Conservation (phyloP, 2,113 vertebrate genomes). For the Xyliphius kryptos region DNA sequence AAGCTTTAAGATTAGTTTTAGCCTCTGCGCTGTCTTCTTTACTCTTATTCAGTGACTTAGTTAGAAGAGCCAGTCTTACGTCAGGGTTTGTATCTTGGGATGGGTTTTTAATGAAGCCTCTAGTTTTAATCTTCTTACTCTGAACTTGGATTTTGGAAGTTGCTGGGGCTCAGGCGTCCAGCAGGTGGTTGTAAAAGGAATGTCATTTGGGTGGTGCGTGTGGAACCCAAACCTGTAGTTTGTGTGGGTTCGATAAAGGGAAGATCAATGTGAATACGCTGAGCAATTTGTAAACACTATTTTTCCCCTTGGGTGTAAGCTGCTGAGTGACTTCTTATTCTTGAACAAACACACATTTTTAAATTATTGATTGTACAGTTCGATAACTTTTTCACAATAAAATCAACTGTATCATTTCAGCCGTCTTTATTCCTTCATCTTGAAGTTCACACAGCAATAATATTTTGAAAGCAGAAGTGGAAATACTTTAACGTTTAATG, state of each 20-base stretch:
- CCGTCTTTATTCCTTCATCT: slow-evolving; percentile 13
- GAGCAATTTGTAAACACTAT: slow-evolving; percentile 50
- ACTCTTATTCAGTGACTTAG: slow-evolving; percentile 26
- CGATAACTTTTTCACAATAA: slow-evolving; percentile 51
- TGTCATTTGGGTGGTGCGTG: background rate
- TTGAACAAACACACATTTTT: slow-evolving; percentile 40
- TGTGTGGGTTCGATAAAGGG: slow-evolving; percentile 38
- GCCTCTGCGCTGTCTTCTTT: slow-evolving; percentile 7
- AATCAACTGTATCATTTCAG: slow-evolving; percentile 34
- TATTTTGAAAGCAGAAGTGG: background rate
- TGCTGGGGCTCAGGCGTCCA: too few relatives aligned
- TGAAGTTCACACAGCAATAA: too few relatives aligned
- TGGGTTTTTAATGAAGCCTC: slow-evolving; percentile 13
- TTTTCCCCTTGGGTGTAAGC: slow-evolving; percentile 50
- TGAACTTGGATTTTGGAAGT: background rate
- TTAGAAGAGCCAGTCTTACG: slow-evolving; percentile 27
- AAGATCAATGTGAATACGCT: slow-evolving; percentile 40
- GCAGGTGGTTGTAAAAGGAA: too few relatives aligned
- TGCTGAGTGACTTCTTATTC: slow-evolving; percentile 49
- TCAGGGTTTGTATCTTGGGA: slow-evolving; percentile 22
- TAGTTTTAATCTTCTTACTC: slow-evolving; percentile 29
- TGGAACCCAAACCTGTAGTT: background rate
- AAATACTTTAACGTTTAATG: background rate
- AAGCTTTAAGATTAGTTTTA: slow-evolving; percentile 31
- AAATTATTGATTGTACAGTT: slow-evolving; percentile 56